Evolutionary conservation across 2,113 vertebrate genomes (phyloP), one percentile per base, ranked within the genome.

Genomic region (Argyrosomus japonicus): DNA sequence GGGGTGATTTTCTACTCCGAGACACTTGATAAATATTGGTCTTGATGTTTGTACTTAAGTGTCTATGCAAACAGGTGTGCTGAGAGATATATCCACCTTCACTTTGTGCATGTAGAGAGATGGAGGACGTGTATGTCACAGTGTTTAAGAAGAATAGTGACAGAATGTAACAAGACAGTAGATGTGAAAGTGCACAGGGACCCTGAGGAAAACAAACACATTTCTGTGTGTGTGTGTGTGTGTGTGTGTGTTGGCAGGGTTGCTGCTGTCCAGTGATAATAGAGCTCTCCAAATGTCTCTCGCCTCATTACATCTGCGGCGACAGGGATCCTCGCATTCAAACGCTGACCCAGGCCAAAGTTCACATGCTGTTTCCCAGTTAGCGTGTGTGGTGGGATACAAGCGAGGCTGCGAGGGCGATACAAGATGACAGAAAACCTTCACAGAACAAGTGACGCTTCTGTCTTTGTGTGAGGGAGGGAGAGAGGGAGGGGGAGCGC

Each of bases 271-370:
- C 85, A 69, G 32, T 77, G 64, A 90, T 86, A 89, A 92, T 84
- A 70, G 70, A 89, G 70, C 81, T 79, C 70, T 87, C 85, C 68
- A 75, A 90, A 90, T 75, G 72, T 79, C 82, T 92, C 87, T 92
- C 86, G 84, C 92, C 86, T 93, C 90, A 89, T 93, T 92, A 89
- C 84, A 88, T 86, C 82, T 62, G 75, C 50, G 86, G 87, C 71
- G 88, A 88, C 89, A 85, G 86, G 75, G 83, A 93, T 92, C 88
- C 84, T 80, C 54, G 54, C 58, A 72, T 82, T 89, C 77, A 87
- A 50, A 57, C 17, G 14, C 58, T 87, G 89, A 91, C 82, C 89
- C 61, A 29, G 89, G 89, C 36, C 89, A 91, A 90, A 92, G 92
- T 88, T 93, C 84, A 92, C 74, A 29, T 61, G 74, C 83, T 48